phyloP scores from a whole-genome alignment of 2,113 vertebrate species.

The Toxotes chatareus region DNA sequence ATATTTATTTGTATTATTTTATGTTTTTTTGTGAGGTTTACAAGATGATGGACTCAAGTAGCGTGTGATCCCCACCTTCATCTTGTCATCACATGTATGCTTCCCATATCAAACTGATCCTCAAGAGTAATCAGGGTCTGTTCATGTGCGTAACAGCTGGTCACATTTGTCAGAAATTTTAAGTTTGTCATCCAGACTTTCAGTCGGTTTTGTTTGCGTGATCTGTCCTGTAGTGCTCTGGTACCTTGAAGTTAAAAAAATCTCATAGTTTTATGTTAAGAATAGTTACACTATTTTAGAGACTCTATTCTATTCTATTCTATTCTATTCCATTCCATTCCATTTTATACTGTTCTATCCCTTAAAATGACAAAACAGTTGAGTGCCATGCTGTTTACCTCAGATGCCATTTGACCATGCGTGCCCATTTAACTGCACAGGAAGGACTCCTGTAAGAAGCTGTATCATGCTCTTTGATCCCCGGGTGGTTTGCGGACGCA shows the following conservation, averaged over 20 bases:
- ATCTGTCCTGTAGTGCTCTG: background rate
- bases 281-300: background rate
- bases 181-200: slow-evolving; percentile 1
- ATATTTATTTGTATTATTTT: background rate
- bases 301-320: background rate
- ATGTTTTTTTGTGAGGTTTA: background rate
- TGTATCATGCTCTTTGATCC: slow-evolving; percentile 38
- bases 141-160: background rate
- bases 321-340: background rate
- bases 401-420: background rate
- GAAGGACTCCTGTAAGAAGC: slow-evolving; percentile 14
- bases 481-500: slow-evolving; percentile 15
- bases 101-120: background rate
- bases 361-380: background rate
- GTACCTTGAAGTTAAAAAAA: background rate
- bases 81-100: background rate
- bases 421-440: background rate
- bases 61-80: background rate
- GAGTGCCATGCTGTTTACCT: background rate
- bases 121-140: background rate
- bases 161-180: background rate
- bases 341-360: background rate
- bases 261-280: background rate
- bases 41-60: background rate
- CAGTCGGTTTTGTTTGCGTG: background rate